Evolutionary conservation across 2,888 invertebrate genomes (phyloP).

Genomic region (Agrenia bidenticulata): DNA sequence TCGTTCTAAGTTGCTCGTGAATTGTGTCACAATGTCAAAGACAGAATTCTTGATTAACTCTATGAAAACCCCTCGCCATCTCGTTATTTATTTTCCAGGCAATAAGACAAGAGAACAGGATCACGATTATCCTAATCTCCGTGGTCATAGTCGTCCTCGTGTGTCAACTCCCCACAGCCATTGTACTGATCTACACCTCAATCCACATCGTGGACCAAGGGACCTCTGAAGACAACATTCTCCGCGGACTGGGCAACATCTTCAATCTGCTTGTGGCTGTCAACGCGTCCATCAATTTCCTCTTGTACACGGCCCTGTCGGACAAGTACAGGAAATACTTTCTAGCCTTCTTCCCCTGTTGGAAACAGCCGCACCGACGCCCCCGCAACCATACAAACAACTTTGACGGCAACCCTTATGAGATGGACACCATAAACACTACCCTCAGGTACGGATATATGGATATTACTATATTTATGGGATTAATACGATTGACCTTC

Average conservation of each 20-base stretch:
- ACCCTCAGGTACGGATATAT: constrained; percentile 36
- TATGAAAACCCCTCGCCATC: no score
- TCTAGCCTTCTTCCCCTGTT: constrained; percentile 35
- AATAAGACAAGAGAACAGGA: constrained; percentile 68
- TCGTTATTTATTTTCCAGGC: constrained; percentile 50
- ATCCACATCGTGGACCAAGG: constrained; percentile 53
- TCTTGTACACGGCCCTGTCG: constrained; percentile 74
- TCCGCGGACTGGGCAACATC: constrained; percentile 67
- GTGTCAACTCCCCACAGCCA: constrained; percentile 71
- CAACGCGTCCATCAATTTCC: constrained; percentile 75
- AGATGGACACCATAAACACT: constrained; percentile 43
- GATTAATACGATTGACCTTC: no score
- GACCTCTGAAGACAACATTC: constrained; percentile 56
- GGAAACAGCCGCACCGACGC: constrained; percentile 17
- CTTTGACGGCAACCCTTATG: constrained; percentile 40
- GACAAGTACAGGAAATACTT: constrained; percentile 66
- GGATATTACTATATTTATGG: no score
- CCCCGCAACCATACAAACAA: constrained; percentile 3
- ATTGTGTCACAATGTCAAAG: no score
- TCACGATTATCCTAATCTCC: constrained; percentile 73
- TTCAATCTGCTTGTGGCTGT: constrained; percentile 70
- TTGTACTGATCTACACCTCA: constrained; percentile 62
- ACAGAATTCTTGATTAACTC: no score
- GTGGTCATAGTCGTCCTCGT: constrained; percentile 74
- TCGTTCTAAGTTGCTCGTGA: no score